Evolutionary conservation across 2,113 vertebrate genomes (phyloP).

Genomic region (Poeciliopsis turrubarensis): DNA sequence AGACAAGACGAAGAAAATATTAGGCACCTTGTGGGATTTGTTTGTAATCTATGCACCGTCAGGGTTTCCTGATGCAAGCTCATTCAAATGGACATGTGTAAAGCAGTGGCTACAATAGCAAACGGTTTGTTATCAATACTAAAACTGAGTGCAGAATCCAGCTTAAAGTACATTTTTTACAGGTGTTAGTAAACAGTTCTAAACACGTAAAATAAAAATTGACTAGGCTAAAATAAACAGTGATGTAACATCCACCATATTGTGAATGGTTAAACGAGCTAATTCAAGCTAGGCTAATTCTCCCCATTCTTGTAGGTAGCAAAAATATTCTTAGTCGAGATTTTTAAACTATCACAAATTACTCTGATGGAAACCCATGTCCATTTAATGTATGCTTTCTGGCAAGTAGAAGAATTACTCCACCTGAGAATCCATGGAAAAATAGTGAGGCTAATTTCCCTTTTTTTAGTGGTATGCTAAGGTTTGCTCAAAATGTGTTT

Average conservation of each 20-base stretch:
- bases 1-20: neutral
- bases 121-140: neutral
- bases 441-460: neutral
- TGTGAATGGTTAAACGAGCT: neutral
- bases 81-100: constrained; percentile 1
- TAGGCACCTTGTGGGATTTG: neutral
- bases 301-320: neutral
- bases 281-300: neutral
- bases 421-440: neutral
- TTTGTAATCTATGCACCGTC: neutral
- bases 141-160: neutral
- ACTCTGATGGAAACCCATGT: neutral
- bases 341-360: too few species aligned
- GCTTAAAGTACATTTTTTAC: neutral
- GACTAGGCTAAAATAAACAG: neutral
- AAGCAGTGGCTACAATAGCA: neutral
- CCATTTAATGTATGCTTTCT: neutral
- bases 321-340: too few species aligned
- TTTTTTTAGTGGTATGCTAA: neutral
- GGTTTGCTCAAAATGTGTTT: neutral
- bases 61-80: neutral
- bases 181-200: neutral
- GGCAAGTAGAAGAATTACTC: too few species aligned
- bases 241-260: neutral
- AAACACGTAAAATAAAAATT: neutral